phyloP scores from a whole-genome alignment of 2,888 invertebrate species.

The Oscheius sp. region DNA sequence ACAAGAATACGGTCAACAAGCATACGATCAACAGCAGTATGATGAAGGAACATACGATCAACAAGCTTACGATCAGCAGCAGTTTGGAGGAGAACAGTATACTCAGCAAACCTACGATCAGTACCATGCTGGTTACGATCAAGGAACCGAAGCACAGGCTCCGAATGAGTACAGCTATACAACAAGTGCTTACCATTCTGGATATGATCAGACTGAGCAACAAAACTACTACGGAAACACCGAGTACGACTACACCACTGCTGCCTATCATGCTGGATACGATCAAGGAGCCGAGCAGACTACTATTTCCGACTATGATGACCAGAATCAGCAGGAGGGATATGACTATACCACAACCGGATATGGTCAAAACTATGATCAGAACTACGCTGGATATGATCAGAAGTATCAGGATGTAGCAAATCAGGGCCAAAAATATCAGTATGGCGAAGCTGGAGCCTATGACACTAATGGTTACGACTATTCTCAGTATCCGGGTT shows the following conservation, averaged over 20 bases:
- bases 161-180: conserved; percentile 39
- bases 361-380: conserved; percentile 33
- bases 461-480: conserved; percentile 19
- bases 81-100: conserved; percentile 17
- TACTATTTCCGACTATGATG: conserved; percentile 25
- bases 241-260: conserved; percentile 42
- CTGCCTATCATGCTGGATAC: conserved; percentile 37
- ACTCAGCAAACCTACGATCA: conserved; percentile 38
- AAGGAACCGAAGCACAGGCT: conserved; percentile 38
- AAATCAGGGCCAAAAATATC: conserved; percentile 1
- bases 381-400: conserved; percentile 38
- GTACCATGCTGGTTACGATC: conserved; percentile 29
- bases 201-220: conserved; percentile 41
- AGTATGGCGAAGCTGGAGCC: neutral
- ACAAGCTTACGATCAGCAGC: conserved; percentile 35
- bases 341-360: conserved; percentile 17
- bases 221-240: conserved; percentile 26
- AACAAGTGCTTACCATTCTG: conserved; percentile 38
- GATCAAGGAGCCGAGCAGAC: conserved; percentile 32
- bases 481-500: conserved; percentile 18
- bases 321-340: conserved; percentile 1
- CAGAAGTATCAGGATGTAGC: conserved; percentile 12
- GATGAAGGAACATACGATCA: conserved; percentile 23
- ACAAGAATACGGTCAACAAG: neutral
- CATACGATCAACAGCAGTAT: conserved; percentile 7